A percentile compares a stretch with the other conserved stretches of the same genome.
Conservation (phyloP, 2,113 vertebrate genomes). For the Acanthisitta chloris region DNA sequence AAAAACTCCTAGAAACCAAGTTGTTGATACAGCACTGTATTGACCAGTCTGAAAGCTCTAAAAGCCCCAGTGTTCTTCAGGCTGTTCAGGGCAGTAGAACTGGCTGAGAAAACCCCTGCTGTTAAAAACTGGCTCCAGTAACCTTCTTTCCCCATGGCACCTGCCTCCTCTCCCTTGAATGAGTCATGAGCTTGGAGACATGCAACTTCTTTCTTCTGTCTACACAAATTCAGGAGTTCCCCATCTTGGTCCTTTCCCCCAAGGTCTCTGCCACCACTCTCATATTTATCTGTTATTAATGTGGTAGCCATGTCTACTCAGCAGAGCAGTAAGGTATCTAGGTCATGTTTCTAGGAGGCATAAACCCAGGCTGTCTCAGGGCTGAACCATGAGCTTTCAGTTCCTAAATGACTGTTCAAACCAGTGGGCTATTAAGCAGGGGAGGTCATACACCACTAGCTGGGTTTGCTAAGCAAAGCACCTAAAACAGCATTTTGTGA, state of each 20-base stretch:
- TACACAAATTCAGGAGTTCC: not conserved
- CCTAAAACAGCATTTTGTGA: not conserved
- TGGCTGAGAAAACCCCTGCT: not conserved
- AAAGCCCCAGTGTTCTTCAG: not conserved
- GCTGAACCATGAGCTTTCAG: conserved; percentile 27
- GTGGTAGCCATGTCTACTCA: not conserved
- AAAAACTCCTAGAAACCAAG: not conserved
- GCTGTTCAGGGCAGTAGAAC: not conserved
- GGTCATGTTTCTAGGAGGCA: conserved; percentile 32
- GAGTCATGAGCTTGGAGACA: not conserved
- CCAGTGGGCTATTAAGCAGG: conserved; percentile 1
- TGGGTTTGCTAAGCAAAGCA: conserved; percentile 51
- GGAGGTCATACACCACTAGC: not conserved
- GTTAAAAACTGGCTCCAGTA: not conserved
- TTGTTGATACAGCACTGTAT: not conserved
- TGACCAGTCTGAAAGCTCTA: not conserved
- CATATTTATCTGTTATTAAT: not conserved
- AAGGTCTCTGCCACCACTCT: not conserved
- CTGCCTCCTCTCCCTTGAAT: not conserved
- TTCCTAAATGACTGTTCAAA: conserved; percentile 51
- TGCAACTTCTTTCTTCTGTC: not conserved
- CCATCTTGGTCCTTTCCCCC: not conserved
- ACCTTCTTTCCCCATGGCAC: not conserved
- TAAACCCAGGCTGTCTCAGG: conserved; percentile 18
- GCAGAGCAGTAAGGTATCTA: conserved; percentile 6